These are phyloP conservation scores for Rutilus rutilus DNA, from an alignment of 2,113 vertebrate genomes.

Conservation along the genomic window DNA sequence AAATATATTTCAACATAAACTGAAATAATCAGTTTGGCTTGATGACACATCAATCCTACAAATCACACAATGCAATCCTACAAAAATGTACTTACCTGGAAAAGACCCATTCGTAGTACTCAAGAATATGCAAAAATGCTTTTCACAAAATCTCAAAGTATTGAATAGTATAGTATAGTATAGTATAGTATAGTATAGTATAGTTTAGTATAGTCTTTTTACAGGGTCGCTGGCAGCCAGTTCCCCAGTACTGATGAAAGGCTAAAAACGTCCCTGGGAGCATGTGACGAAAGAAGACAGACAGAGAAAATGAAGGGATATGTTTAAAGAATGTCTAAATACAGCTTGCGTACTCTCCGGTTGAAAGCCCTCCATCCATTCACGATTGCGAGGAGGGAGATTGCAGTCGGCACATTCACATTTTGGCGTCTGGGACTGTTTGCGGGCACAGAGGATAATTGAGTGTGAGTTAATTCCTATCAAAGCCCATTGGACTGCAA, in stretches of 20 bases:
- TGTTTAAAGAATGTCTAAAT: constrained; percentile 46
- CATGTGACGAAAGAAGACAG: neutral
- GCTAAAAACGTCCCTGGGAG: neutral
- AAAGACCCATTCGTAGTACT: neutral
- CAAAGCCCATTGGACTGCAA: constrained; percentile 78
- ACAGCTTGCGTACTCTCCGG: neutral
- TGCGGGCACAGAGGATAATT: constrained; percentile 70
- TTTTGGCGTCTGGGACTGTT: constrained; percentile 63
- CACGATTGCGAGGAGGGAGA: constrained; percentile 63
- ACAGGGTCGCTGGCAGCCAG: neutral
- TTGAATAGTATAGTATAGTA: no score
- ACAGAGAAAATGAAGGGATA: constrained; percentile 47
- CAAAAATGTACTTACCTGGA: neutral
- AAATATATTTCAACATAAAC: neutral
- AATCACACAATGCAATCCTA: neutral
- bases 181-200: no score
- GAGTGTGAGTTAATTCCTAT: constrained; percentile 77
- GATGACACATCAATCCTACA: no score
- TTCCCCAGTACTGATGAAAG: neutral
- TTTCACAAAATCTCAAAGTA: no score
- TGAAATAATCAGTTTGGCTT: neutral
- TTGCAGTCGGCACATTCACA: constrained; percentile 65
- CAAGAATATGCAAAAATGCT: neutral
- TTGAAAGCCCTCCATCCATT: constrained; percentile 43
- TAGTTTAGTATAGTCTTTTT: neutral